Base-by-base conservation (phyloP, 2,888 invertebrate species). In the Tetheella fluctuosa region DNA sequence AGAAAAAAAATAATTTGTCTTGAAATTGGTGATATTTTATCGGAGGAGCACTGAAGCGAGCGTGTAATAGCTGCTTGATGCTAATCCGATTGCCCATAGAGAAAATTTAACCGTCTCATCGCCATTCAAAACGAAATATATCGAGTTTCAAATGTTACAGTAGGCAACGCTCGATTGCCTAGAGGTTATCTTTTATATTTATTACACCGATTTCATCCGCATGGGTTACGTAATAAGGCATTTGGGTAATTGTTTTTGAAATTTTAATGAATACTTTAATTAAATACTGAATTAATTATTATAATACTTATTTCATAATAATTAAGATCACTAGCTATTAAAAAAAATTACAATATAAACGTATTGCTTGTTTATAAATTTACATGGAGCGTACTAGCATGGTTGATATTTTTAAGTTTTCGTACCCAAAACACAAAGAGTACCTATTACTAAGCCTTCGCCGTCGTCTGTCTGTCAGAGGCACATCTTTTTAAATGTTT, bases 41-140 rank as follows among this genome's bases (percentile, higher is more conserved):
- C 34, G 64, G 65, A 61, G 65, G 63, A 70, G 71, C 71, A 76
- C 74, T 75, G 66, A 70, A 78, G 75, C 68, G 74, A 68, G 68
- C 76, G 73, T 81, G 81, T 89, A 85, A 91, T 88, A 83, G 89
- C 81, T 63, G 70, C 68, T 73, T 81, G 79, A 91, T 91, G 91
- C 86, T 90, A 91, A 91, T 91, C 85, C 84, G 77, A 91, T 90
- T 71, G 89, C 76, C 89, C 83, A 87, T 90, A 82, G 71, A 79
- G 76, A 78, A 81, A 85, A 80, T 87, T 85, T 85, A 80, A 86
- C 84, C 81, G 83, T 77, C 80, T 83, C 82, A 76, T 78, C 70
- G 83, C 78, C 80, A 80, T 84, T 85, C 73, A 79, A 79, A 34
- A 80, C 67, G 75, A 77, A 78, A 81, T 84, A 80, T 82, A 81